Base-by-base conservation (phyloP, 2,888 invertebrate species). In the Tetrapedia diversipes region DNA sequence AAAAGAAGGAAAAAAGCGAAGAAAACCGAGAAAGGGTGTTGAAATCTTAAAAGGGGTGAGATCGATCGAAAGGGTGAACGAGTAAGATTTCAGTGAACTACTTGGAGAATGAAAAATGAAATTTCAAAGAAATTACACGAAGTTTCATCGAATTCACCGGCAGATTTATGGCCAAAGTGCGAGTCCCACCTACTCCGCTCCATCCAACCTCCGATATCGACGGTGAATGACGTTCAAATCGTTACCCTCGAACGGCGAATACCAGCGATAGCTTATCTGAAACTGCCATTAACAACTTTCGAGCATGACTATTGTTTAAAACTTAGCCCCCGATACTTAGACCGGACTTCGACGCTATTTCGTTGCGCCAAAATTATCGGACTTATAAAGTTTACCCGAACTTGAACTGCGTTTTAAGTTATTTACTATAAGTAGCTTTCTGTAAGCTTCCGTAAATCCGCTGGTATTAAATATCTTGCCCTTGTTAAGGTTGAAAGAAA, bases 371-470 rank as follows among this genome's bases (percentile, higher is more conserved):
- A 69, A 82, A 77, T 80, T 80, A 77, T 75, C 77, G 69, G 67
- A 65, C 70, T 81, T 66, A 32, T 37, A 11, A 70, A 77, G 82
- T 82, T 82, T 56, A 43, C 37, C 34, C 41, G 37, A 68, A 54
- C 34, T 65, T 19, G 61, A 80, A 80, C 64, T 77, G 57, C 8
- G 66, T 61, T 74, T 57, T 59, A 72, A 82, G 82, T 75, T 82
- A 74, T 82, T 82, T 77, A 73, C 67, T 60, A 32, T 77, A 82
- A 77, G 80, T 53, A 82, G 82, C 82, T 80, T 77, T 67, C 53
- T 43, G 41, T 51, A 75, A 72, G 80, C 74, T 75, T 80, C 69
- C 67, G 67, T 77, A 80, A 82, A 82, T 75, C 77, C 71, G 29
- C 6, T 24, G 59, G 61, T 64, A 71, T 75, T 81, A 64, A 70